Conservation (phyloP, 2,113 vertebrate species). For the Bostrychus sinensis region DNA sequence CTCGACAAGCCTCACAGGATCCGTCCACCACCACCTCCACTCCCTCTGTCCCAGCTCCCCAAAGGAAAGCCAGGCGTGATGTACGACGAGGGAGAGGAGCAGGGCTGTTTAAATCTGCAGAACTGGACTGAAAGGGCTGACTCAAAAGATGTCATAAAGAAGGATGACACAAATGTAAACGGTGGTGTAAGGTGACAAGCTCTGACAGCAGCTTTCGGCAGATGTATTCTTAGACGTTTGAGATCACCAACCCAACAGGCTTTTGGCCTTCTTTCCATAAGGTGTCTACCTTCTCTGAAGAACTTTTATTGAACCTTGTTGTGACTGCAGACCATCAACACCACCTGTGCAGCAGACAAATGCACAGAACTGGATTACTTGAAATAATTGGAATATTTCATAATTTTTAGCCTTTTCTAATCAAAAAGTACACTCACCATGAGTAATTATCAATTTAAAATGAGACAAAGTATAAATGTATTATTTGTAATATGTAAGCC, state of each 20-base stretch:
- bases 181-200: conserved; percentile 16
- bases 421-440: too few relatives aligned
- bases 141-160: conserved; percentile 8
- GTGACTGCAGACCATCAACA: conserved; percentile 10
- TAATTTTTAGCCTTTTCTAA: background rate
- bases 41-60: conserved; percentile 33
- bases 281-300: background rate
- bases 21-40: conserved; percentile 28
- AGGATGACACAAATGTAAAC: conserved; percentile 15
- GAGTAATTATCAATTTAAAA: background rate
- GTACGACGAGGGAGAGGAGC: conserved; percentile 32
- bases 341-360: background rate
- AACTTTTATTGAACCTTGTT: background rate
- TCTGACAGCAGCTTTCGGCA: conserved; percentile 49
- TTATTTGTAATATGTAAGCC: background rate
- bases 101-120: conserved; percentile 47
- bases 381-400: conserved; percentile 8
- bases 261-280: conserved; percentile 7
- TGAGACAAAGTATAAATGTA: too few relatives aligned
- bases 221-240: conserved; percentile 41
- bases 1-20: conserved; percentile 57
- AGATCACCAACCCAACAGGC: conserved; percentile 12
- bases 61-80: conserved; percentile 52
- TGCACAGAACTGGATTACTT: conserved; percentile 33
- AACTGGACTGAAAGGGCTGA: conserved; percentile 44